These are phyloP conservation scores for Drosophila subsilvestris DNA, from an alignment of 2,888 invertebrate species.

Conservation along the genomic window DNA sequence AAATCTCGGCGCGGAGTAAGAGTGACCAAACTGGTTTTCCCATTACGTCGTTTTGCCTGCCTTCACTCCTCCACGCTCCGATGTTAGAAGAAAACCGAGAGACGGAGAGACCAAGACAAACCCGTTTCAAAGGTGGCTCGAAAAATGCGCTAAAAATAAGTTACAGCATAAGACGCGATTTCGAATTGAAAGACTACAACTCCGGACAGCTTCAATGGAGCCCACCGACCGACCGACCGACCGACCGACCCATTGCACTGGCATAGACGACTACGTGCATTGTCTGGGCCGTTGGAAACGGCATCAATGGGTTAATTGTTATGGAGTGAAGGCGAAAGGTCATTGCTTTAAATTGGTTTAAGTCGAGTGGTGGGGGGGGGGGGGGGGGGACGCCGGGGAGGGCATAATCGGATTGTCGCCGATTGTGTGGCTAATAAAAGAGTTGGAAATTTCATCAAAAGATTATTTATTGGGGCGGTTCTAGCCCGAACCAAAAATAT, in stretches of 20 bases:
- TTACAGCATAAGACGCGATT: conserved; percentile 67
- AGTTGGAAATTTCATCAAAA: not conserved
- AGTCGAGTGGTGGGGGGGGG: not conserved
- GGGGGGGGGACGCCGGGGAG: too few relatives aligned
- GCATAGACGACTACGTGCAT: conserved; percentile 35
- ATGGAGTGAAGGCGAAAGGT: conserved; percentile 40
- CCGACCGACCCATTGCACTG: conserved; percentile 25
- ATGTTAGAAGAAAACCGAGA: conserved; percentile 53
- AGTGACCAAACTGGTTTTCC: conserved; percentile 78
- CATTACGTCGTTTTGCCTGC: conserved; percentile 47
- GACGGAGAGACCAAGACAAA: conserved; percentile 58
- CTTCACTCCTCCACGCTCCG: conserved; percentile 20
- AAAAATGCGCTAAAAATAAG: conserved; percentile 72
- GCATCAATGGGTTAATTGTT: conserved; percentile 54
- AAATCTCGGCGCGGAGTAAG: conserved; percentile 64
- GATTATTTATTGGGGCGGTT: not conserved
- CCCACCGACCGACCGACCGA: too few relatives aligned
- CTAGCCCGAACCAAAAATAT: too few relatives aligned
- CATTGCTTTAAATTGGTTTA: conserved; percentile 38
- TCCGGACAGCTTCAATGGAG: conserved; percentile 22
- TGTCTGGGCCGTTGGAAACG: conserved; percentile 36
- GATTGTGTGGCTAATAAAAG: conserved; percentile 1
- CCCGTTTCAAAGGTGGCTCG: conserved; percentile 55
- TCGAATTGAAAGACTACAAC: conserved; percentile 33
- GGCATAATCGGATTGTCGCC: not conserved